These are phyloP conservation scores for Dasypolia templi DNA, from an alignment of 2,888 invertebrate genomes.

Conservation along the genomic window DNA sequence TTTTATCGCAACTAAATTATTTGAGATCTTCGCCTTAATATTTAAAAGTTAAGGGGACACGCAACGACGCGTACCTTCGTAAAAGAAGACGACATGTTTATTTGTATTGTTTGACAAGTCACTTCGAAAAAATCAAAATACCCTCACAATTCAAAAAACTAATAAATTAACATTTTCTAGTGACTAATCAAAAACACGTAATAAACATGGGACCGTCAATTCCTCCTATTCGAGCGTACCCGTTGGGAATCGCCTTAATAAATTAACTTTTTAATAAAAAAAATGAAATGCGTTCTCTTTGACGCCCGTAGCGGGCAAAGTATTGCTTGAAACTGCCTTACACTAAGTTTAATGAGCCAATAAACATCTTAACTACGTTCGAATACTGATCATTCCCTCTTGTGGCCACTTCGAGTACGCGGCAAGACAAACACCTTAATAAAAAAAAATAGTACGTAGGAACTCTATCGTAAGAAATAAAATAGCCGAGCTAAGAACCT, in stretches of 20 bases:
- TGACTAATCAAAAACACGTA: conserved; percentile 43
- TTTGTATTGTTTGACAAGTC: conserved; percentile 43
- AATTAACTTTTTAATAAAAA: conserved; percentile 70
- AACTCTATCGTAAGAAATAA: conserved; percentile 76
- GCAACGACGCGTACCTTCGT: conserved; percentile 59
- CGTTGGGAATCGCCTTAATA: conserved; percentile 68
- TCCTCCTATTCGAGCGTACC: conserved; percentile 54
- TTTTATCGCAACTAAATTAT: conserved; percentile 84
- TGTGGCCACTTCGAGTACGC: conserved; percentile 74
- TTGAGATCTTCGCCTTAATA: conserved; percentile 88
- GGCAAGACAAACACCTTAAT: conserved; percentile 76
- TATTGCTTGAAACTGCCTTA: conserved; percentile 81
- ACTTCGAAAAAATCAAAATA: conserved; percentile 45
- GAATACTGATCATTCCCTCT: conserved; percentile 78
- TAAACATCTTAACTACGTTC: conserved; percentile 74
- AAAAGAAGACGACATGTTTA: conserved; percentile 54
- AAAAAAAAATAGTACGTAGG: conserved; percentile 76
- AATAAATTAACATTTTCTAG: conserved; percentile 21
- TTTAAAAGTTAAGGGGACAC: conserved; percentile 70
- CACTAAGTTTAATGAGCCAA: conserved; percentile 78
- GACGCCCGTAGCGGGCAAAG: conserved; percentile 78
- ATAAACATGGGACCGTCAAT: conserved; percentile 54
- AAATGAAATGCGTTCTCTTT: conserved; percentile 87
- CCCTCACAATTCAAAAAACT: conserved; percentile 44
- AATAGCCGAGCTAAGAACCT: conserved; percentile 70